These are phyloP conservation scores for Lagria hirta DNA, from an alignment of 2,888 invertebrate genomes.

Conservation along the genomic window DNA sequence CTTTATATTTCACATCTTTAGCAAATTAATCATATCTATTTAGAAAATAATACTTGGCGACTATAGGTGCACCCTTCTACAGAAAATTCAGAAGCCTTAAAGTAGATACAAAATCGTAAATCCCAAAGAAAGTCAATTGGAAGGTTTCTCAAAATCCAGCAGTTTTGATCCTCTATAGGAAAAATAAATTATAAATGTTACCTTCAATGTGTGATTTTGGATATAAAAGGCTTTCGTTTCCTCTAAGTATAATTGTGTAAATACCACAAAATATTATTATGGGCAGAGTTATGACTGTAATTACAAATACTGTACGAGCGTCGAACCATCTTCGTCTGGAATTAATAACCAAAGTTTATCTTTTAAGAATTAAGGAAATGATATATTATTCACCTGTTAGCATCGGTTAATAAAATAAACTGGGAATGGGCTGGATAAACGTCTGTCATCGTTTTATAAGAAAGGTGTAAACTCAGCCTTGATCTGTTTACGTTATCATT, in stretches of 20 bases:
- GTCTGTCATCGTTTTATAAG: slow-evolving; percentile 22
- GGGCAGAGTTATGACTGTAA: slow-evolving; percentile 35
- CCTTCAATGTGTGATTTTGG: slow-evolving; percentile 32
- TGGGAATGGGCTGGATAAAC: slow-evolving; percentile 18
- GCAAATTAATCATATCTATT: too few relatives aligned
- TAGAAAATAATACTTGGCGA: too few relatives aligned
- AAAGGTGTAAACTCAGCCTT: too few relatives aligned
- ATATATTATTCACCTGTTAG: slow-evolving; percentile 12
- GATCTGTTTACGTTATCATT: too few relatives aligned
- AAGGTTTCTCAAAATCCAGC: too few relatives aligned
- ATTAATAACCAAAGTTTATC: not conserved
- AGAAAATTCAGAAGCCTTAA: too few relatives aligned
- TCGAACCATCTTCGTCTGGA: slow-evolving; percentile 28
- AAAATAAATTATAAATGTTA: too few relatives aligned
- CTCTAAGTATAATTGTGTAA: slow-evolving; percentile 37
- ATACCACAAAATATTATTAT: slow-evolving; percentile 38
- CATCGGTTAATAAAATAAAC: slow-evolving; percentile 18
- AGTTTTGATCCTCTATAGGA: too few relatives aligned
- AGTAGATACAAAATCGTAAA: too few relatives aligned
- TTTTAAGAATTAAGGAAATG: not conserved
- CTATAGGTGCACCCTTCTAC: too few relatives aligned
- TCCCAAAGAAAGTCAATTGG: too few relatives aligned
- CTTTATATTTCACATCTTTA: too few relatives aligned
- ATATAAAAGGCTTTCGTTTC: slow-evolving; percentile 35
- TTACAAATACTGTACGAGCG: slow-evolving; percentile 32